Conservation (phyloP, 2,888 invertebrate species). For the Eristalis tenax region DNA sequence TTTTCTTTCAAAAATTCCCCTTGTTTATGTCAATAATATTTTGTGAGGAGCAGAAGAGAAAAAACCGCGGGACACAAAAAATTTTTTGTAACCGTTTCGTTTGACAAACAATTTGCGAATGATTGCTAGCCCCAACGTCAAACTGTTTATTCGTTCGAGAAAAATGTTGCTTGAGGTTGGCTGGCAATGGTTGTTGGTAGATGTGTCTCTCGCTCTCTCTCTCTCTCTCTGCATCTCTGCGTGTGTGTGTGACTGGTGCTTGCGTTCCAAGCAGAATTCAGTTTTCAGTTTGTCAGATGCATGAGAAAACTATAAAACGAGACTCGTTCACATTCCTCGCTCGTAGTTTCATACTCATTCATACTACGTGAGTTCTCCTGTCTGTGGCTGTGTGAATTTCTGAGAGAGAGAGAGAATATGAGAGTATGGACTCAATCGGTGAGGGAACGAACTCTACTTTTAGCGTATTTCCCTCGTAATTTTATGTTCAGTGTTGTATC, state of each 20-base stretch:
- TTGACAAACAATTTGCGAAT: slow-evolving; percentile 81
- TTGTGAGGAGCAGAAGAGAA: slow-evolving; percentile 3
- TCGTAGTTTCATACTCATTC: slow-evolving; percentile 1
- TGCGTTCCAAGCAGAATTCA: too few relatives aligned
- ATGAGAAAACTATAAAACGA: slow-evolving; percentile 56
- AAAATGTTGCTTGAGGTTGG: slow-evolving; percentile 24
- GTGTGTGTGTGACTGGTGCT: not conserved
- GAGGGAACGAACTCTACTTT: slow-evolving; percentile 56
- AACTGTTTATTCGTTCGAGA: slow-evolving; percentile 71
- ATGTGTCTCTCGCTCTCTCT: not conserved
- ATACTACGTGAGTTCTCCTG: slow-evolving; percentile 19
- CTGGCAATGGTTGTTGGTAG: not conserved
- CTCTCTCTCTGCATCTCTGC: not conserved
- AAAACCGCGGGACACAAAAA: slow-evolving; percentile 74
- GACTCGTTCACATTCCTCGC: slow-evolving; percentile 67
- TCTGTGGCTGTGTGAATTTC: slow-evolving; percentile 6
- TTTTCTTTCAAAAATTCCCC: not conserved
- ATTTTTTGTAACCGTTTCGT: slow-evolving; percentile 77
- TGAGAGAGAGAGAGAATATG: not conserved
- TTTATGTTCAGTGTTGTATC: slow-evolving; percentile 7
- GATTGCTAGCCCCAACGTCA: slow-evolving; percentile 76
- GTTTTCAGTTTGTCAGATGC: not conserved
- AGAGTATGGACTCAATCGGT: not conserved
- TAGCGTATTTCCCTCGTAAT: slow-evolving; percentile 67
- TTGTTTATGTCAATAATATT: not conserved